These are phyloP conservation scores for Brachyopa scutellaris DNA, from an alignment of 2,888 invertebrate species.

Conservation along the genomic window DNA sequence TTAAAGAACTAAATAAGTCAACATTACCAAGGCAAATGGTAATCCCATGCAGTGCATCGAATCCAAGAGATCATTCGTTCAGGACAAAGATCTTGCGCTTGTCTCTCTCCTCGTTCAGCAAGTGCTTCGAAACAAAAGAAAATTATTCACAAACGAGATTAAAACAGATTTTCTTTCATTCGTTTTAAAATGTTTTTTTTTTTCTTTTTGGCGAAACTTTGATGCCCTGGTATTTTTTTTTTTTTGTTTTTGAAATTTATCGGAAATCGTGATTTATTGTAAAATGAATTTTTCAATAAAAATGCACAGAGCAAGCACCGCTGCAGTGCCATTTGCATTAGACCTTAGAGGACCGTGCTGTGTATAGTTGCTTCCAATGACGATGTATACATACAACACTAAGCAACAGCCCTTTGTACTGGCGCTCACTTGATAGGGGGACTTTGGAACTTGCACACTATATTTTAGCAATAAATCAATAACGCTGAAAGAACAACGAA, in stretches of 20 bases:
- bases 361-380: no score
- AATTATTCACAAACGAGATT: slow-evolving; percentile 58
- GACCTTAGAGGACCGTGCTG: slow-evolving; percentile 9
- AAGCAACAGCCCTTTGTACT: slow-evolving; percentile 51
- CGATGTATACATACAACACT: no score
- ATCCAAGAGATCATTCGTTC: slow-evolving; percentile 5
- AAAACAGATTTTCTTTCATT: slow-evolving; percentile 33
- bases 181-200: not conserved
- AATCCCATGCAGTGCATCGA: not conserved
- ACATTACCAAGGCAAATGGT: slow-evolving; percentile 5
- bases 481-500: slow-evolving; percentile 51
- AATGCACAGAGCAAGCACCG: slow-evolving; percentile 47
- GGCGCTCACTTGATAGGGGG: slow-evolving; percentile 36
- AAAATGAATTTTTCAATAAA: slow-evolving; percentile 66
- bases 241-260: no score
- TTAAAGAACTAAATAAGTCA: slow-evolving; percentile 1
- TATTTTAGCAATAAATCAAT: slow-evolving; percentile 68
- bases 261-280: slow-evolving; percentile 70
- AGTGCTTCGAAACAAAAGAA: slow-evolving; percentile 54
- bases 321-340: slow-evolving; percentile 10
- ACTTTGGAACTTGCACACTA: slow-evolving; percentile 57
- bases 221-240: slow-evolving; percentile 51
- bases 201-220: not conserved
- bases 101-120: slow-evolving; percentile 28
- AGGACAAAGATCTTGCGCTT: slow-evolving; percentile 34